Base-by-base conservation (phyloP, 2,113 vertebrate genomes). In the Corythoichthys intestinalis region DNA sequence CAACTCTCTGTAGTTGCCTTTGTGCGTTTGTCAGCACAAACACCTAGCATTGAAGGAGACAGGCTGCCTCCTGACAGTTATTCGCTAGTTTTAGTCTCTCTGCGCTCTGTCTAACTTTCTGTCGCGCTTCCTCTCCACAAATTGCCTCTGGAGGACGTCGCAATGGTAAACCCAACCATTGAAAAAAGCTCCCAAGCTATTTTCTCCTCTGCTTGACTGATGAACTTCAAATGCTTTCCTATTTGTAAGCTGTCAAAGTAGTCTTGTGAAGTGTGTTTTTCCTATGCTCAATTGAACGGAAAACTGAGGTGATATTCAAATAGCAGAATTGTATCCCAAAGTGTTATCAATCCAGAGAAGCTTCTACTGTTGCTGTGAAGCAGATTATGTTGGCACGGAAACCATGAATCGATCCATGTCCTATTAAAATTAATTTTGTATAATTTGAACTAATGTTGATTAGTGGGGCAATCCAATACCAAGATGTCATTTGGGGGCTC, bases 31-130 rank as follows among this genome's bases (percentile, higher is more conserved):
- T 87, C 84, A 87, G 83, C 87, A 83, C 78, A 86, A 87, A 87
- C 87, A 86, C 86, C 82, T 82, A 83, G 81, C 82, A 83, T 71
- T 86, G 89, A 88, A 83, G 83, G 83, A 91, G 89, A 91, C 89
- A 89, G 83, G 74, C 79, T 86, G 89, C 88, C 89, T 89, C 85
- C 75, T 89, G 86, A 89, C 89, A 89, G 88, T 85, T 88, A 88
- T 88, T 88, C 84, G 89, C 84, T 83, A 89, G 83, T 87, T 89
- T 87, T 83, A 81, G 82, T 85, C 83, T 85, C 82, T 79, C 83
- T 67, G 77, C 81, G 80, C 79, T 86, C 85, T 69, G 79, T 88
- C 85, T 85, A 79, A 86, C 83, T 85, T 80, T 86, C 82, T 79
- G 78, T 81, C 83, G 85, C 80, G 85, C 73, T 79, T 80, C 78